These are phyloP conservation scores for Nemoura dubitans DNA, from an alignment of 2,888 invertebrate genomes.

Conservation along the genomic window DNA sequence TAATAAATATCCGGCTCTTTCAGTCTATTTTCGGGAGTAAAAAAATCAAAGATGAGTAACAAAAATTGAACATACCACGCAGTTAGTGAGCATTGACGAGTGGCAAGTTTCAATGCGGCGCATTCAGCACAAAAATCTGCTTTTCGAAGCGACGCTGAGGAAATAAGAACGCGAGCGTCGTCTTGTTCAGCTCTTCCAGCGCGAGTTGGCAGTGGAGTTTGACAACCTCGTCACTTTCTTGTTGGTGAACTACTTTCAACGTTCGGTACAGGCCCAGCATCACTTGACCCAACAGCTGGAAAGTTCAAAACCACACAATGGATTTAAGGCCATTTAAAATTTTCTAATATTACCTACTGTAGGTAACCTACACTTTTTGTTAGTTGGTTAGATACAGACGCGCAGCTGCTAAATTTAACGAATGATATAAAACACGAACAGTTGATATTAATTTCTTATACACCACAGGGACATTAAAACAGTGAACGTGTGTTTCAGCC, in stretches of 20 bases:
- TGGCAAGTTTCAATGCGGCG: slow-evolving; percentile 31
- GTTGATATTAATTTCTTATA: too few species aligned
- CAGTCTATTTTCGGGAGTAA: slow-evolving; percentile 1
- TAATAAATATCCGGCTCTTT: slow-evolving; percentile 2
- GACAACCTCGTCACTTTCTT: slow-evolving; percentile 74
- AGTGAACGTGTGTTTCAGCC: too few species aligned
- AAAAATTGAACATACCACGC: neutral
- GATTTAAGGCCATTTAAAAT: too few species aligned
- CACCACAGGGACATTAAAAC: too few species aligned
- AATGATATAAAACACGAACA: too few species aligned
- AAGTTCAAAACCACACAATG: slow-evolving; percentile 39
- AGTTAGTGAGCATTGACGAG: neutral
- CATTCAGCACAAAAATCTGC: slow-evolving; percentile 61
- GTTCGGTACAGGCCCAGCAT: slow-evolving; percentile 75
- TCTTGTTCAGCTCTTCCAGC: slow-evolving; percentile 77
- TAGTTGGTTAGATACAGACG: too few species aligned
- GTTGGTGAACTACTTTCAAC: slow-evolving; percentile 71
- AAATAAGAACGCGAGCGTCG: slow-evolving; percentile 70
- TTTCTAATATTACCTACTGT: too few species aligned
- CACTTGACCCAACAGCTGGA: slow-evolving; percentile 70
- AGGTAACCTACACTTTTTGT: too few species aligned
- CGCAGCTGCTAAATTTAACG: too few species aligned
- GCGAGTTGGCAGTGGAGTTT: slow-evolving; percentile 80
- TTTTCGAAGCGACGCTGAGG: slow-evolving; percentile 68
- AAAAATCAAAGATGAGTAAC: slow-evolving; percentile 5